phyloP scores from a whole-genome alignment of 2,888 invertebrate species.

The Microchrysa polita region DNA sequence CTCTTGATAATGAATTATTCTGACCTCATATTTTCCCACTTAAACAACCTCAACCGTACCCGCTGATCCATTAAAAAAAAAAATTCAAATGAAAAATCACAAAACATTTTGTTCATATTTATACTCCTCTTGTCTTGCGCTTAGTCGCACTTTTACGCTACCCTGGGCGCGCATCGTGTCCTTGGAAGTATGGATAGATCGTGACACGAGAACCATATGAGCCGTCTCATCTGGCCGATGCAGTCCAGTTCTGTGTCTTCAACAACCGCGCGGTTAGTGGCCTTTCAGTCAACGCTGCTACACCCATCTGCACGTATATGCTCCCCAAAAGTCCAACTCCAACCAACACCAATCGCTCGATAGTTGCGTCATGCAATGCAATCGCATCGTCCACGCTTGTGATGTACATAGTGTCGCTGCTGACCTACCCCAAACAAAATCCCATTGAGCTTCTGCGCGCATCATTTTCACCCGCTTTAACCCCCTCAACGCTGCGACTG shows the following conservation, averaged over 20 bases:
- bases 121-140: not conserved
- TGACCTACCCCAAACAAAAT: slow-evolving; percentile 46
- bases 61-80: too few species aligned
- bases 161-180: not conserved
- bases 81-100: too few species aligned
- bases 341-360: not conserved
- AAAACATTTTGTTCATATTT: too few species aligned
- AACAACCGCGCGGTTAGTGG: slow-evolving; percentile 21
- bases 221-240: not conserved
- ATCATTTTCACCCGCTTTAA: slow-evolving; percentile 1
- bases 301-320: not conserved
- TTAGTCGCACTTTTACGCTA: not conserved
- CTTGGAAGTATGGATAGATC: not conserved
- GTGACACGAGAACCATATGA: not conserved
- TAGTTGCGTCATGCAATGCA: slow-evolving; percentile 24
- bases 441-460: slow-evolving; percentile 47
- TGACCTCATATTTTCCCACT: too few species aligned
- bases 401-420: too few species aligned
- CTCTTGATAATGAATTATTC: too few species aligned
- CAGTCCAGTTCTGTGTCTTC: slow-evolving; percentile 21
- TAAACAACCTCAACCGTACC: too few species aligned
- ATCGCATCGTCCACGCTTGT: too few species aligned
- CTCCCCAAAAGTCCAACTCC: too few species aligned
- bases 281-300: too few species aligned
- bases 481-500: not conserved